A percentile compares a stretch with the other conserved stretches of the same genome.
phyloP scores from a whole-genome alignment of 1,140 invertebrate genomes.

The Cydia splendana region DNA sequence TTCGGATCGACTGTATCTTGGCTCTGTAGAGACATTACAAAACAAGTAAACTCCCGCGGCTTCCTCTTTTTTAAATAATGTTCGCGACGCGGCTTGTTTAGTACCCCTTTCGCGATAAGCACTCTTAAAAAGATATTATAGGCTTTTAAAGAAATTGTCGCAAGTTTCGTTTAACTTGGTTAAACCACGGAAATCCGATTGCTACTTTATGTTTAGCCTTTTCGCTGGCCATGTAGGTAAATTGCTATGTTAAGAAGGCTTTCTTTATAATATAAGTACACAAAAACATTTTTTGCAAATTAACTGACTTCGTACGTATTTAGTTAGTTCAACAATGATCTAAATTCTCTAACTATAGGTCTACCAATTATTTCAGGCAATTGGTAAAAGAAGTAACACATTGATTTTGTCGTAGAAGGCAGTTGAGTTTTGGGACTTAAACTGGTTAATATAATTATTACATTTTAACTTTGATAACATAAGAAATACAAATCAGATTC shows the following conservation, averaged over 20 bases:
- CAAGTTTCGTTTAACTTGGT: conserved; percentile 36
- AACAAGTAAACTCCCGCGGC: conserved; percentile 67
- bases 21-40: conserved; percentile 45
- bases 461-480: too few species aligned
- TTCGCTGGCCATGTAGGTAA: not conserved
- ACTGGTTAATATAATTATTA: too few species aligned
- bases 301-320: too few species aligned
- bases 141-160: conserved; percentile 74
- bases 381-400: too few species aligned
- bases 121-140: conserved; percentile 72
- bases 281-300: too few species aligned
- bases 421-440: too few species aligned
- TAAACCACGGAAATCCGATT: conserved; percentile 25
- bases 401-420: too few species aligned
- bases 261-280: not conserved
- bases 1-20: not conserved
- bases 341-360: too few species aligned
- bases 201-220: conserved; percentile 21
- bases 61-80: conserved; percentile 75
- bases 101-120: conserved; percentile 67
- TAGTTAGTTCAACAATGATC: too few species aligned
- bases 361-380: too few species aligned
- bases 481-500: too few species aligned
- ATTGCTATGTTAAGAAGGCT: not conserved
- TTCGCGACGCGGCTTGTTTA: conserved; percentile 66